Conservation (phyloP, 92 coral and sea anemone species). For the Phenganax marumi region DNA sequence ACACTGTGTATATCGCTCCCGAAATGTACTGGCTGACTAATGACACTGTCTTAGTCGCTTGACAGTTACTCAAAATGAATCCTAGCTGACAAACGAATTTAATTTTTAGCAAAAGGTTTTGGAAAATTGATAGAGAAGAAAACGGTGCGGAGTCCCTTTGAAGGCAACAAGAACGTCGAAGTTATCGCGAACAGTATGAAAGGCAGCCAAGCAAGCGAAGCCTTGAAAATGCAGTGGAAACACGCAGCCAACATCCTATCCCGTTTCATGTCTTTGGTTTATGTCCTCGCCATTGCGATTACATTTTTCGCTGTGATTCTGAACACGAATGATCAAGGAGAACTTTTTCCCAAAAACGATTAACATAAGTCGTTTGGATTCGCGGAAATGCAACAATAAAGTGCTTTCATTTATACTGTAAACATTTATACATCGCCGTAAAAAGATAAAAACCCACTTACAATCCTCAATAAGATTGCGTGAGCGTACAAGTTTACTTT, state of each 20-base stretch:
- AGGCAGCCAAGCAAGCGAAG: conserved; percentile 65
- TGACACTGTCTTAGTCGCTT: too few relatives aligned
- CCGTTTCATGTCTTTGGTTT: conserved; percentile 74
- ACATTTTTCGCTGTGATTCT: conserved; percentile 62
- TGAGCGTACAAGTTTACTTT: too few relatives aligned
- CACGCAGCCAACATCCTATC: conserved; percentile 83
- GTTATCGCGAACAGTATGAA: conserved; percentile 63
- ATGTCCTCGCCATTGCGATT: conserved; percentile 62
- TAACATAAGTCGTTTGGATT: not conserved
- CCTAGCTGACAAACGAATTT: not conserved
- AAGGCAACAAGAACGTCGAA: conserved; percentile 70
- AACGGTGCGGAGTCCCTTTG: conserved; percentile 48
- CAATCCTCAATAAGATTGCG: too few relatives aligned
- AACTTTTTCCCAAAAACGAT: not conserved
- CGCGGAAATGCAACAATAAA: too few relatives aligned
- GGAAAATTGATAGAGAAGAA: conserved; percentile 35
- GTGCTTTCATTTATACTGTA: too few relatives aligned
- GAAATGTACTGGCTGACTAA: too few relatives aligned
- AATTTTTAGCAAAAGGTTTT: conserved; percentile 6
- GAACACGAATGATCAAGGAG: not conserved
- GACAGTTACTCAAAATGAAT: too few relatives aligned
- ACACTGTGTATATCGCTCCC: too few relatives aligned
- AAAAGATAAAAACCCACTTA: too few relatives aligned
- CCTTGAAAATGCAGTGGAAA: conserved; percentile 71
- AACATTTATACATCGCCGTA: too few relatives aligned